Evolutionary conservation across 2,113 vertebrate genomes (phyloP).

Genomic region (Delphinapterus leucas): DNA sequence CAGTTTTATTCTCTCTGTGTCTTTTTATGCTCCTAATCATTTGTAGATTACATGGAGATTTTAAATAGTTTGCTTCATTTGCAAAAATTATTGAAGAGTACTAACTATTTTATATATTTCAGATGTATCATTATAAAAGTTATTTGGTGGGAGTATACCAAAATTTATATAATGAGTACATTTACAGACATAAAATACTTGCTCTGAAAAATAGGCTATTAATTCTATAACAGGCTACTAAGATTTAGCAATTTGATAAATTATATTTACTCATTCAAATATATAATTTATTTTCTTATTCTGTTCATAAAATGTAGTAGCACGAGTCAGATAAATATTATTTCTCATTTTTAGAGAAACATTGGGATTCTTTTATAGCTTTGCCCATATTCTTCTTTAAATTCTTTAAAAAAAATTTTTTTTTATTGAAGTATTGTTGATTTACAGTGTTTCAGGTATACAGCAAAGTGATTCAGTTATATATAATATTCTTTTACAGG

Average conservation of each 20-base stretch:
- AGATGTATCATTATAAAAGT: slow-evolving; percentile 35
- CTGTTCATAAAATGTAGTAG: background rate
- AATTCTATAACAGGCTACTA: background rate
- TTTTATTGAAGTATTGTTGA: background rate
- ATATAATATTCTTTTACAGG: background rate
- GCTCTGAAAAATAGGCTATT: background rate
- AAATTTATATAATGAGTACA: background rate
- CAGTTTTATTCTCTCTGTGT: slow-evolving; percentile 24
- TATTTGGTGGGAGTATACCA: background rate
- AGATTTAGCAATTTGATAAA: background rate
- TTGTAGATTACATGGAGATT: slow-evolving; percentile 51
- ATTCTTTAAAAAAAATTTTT: background rate
- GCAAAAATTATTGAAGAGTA: slow-evolving; percentile 43
- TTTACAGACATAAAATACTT: background rate
- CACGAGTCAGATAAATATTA: background rate
- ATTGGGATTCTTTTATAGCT: background rate
- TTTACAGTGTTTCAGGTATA: background rate
- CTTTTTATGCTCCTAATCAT: slow-evolving; percentile 32
- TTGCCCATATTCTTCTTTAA: background rate
- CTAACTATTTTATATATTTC: slow-evolving; percentile 51
- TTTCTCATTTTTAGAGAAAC: slow-evolving; percentile 4
- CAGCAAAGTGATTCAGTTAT: background rate
- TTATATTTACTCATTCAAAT: background rate
- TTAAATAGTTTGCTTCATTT: slow-evolving; percentile 60
- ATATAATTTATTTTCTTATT: background rate